Evolutionary conservation across 2,888 invertebrate species (phyloP).

Genomic region (Ophioninae sp.): DNA sequence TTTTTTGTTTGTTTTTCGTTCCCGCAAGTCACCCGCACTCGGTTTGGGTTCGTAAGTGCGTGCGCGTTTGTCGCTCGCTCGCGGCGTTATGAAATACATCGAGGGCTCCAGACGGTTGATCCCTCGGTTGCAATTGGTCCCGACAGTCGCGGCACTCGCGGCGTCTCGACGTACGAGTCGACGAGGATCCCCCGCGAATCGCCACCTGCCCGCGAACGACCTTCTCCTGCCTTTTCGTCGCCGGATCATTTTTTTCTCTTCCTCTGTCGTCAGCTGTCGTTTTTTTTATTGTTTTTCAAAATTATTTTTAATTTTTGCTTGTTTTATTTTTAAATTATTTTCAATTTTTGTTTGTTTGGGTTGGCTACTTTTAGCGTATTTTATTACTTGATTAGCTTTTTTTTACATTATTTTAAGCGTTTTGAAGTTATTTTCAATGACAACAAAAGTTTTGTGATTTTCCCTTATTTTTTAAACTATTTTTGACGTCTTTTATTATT

Average conservation of each 20-base stretch:
- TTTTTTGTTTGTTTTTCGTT: background rate
- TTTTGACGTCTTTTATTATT: too few species aligned
- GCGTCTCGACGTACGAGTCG: slow-evolving; percentile 34
- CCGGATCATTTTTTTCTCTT: slow-evolving; percentile 4
- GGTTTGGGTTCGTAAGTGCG: background rate
- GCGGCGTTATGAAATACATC: slow-evolving; percentile 48
- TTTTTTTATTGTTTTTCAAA: background rate
- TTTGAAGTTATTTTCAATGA: too few species aligned
- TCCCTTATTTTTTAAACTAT: too few species aligned
- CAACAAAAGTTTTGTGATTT: too few species aligned
- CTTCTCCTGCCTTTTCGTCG: background rate
- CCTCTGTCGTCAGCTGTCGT: background rate
- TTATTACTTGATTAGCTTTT: too few species aligned
- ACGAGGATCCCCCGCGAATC: slow-evolving; percentile 31
- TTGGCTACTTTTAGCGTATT: too few species aligned
- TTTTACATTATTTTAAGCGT: too few species aligned
- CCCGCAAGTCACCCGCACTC: slow-evolving; percentile 32
- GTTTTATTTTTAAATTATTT: too few species aligned
- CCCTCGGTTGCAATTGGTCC: too few species aligned
- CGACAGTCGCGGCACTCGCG: slow-evolving; percentile 53
- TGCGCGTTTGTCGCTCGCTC: slow-evolving; percentile 54
- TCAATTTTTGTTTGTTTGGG: too few species aligned
- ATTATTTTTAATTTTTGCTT: background rate
- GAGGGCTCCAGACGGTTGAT: too few species aligned
- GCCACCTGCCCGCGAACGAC: background rate